Evolutionary conservation across 2,888 invertebrate species (phyloP).

Genomic region (Ditula angustiorana): DNA sequence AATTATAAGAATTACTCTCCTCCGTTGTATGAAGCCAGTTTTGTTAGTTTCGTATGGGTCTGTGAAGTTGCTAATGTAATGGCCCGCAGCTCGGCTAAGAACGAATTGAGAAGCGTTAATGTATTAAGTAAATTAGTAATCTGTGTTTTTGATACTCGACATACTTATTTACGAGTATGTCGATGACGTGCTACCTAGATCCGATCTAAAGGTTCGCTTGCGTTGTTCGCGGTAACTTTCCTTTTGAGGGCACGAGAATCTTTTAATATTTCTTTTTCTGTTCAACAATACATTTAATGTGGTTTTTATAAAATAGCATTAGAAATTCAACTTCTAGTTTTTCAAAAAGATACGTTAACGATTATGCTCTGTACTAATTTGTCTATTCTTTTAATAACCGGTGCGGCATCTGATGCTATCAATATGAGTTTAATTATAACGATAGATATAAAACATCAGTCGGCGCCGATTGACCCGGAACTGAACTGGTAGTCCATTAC

Average conservation of each 20-base stretch:
- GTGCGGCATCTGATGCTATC: constrained; percentile 18
- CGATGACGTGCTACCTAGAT: neutral
- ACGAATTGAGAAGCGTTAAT: neutral
- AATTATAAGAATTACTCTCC: constrained; percentile 46
- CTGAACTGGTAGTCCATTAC: constrained; percentile 64
- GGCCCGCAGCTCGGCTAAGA: neutral
- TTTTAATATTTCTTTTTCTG: too few relatives aligned
- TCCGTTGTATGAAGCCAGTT: constrained; percentile 37
- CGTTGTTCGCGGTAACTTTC: too few relatives aligned
- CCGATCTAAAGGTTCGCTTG: too few relatives aligned
- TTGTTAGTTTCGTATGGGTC: neutral
- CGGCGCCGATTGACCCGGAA: constrained; percentile 69
- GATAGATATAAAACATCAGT: constrained; percentile 58
- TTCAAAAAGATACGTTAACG: neutral
- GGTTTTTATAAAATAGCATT: neutral
- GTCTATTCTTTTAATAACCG: constrained; percentile 3
- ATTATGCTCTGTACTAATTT: neutral
- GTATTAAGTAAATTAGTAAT: neutral
- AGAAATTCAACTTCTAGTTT: too few relatives aligned
- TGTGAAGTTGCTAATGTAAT: neutral
- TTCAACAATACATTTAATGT: too few relatives aligned
- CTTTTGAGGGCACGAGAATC: too few relatives aligned
- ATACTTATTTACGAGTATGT: too few relatives aligned
- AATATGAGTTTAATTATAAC: constrained; percentile 45
- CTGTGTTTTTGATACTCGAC: neutral